Evolutionary conservation across 2,888 invertebrate genomes (phyloP), one percentile per base, ranked within the genome.

Genomic region (Drosophila subquinaria): DNA sequence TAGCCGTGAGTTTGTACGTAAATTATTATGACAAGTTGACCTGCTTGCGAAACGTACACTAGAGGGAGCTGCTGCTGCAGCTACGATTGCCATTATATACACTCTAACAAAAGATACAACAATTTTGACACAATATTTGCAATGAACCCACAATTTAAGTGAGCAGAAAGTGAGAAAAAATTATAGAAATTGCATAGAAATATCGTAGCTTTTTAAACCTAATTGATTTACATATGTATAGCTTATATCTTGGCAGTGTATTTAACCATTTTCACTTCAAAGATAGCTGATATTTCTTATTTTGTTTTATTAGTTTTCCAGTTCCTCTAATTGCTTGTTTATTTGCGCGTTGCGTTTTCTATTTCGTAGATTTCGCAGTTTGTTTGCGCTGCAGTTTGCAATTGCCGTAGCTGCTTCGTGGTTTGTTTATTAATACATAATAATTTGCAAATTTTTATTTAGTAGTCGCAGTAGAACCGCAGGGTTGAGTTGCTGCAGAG

Each of bases 11-110:
- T 69, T 67, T 68, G 64, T 65, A 75, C 75, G 77, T 86, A 78
- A 88, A 82, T 83, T 83, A 83, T 83, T 75, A 76, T 84, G 83
- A 88, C 89, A 88, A 88, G 89, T 79, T 89, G 84, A 84, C 89
- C 89, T 67, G 84, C 73, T 84, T 88, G 72, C 69, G 68, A 83
- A 75, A 70, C 53, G 51, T 55, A 43, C 69, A 47, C 69, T 69
- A 66, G 69, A 67, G 69, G 71, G 63, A 62, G 79, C 60, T 63
- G 63, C 35, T 33, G 53, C 47, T 15, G 48, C 51, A 50, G 53
- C 40, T 50, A 48, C 43, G 47, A 40, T 38, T 53, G 42, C 30
- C 15, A 38, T 53, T 53, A 57, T 33, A 42, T 51, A 57, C 23
- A 42, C 63, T n/a, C 47, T 55, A 11, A 8, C 45, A 48, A 38